phyloP scores from a whole-genome alignment of 2,888 invertebrate species.

The Herminia tarsipennalis region DNA sequence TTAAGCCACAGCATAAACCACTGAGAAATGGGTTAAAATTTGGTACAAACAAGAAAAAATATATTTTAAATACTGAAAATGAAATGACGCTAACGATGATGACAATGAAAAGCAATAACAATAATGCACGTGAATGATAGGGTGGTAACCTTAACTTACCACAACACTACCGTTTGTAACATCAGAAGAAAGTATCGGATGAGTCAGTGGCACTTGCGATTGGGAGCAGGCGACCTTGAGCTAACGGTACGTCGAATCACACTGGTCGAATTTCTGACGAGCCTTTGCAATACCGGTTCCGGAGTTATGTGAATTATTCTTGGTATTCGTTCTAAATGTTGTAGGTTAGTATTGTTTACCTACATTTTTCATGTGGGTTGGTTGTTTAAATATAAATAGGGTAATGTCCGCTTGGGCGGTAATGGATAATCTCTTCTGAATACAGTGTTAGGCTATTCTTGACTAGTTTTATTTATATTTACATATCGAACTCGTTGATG shows the following conservation, averaged over 20 bases:
- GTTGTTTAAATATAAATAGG: too few relatives aligned
- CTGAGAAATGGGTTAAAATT: too few relatives aligned
- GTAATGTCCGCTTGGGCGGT: too few relatives aligned
- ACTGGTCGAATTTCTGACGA: constrained; percentile 32
- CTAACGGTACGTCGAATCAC: constrained; percentile 28
- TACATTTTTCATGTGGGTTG: background rate
- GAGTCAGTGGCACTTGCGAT: constrained; percentile 51
- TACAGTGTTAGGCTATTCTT: too few relatives aligned
- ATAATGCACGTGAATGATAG: background rate
- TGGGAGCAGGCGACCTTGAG: constrained; percentile 26
- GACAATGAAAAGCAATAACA: too few relatives aligned
- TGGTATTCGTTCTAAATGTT: background rate
- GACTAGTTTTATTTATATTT: too few relatives aligned
- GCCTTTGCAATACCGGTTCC: constrained; percentile 12
- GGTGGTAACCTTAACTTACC: background rate
- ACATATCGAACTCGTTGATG: too few relatives aligned
- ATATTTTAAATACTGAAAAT: background rate
- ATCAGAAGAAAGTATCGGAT: constrained; percentile 54
- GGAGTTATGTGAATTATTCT: constrained; percentile 4
- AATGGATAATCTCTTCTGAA: too few relatives aligned
- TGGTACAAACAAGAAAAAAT: too few relatives aligned
- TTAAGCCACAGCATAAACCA: too few relatives aligned
- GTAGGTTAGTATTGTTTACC: constrained; percentile 3
- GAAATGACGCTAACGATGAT: background rate
- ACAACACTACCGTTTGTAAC: background rate